Conservation (phyloP, 2,888 invertebrate species). For the Apoda limacodes region DNA sequence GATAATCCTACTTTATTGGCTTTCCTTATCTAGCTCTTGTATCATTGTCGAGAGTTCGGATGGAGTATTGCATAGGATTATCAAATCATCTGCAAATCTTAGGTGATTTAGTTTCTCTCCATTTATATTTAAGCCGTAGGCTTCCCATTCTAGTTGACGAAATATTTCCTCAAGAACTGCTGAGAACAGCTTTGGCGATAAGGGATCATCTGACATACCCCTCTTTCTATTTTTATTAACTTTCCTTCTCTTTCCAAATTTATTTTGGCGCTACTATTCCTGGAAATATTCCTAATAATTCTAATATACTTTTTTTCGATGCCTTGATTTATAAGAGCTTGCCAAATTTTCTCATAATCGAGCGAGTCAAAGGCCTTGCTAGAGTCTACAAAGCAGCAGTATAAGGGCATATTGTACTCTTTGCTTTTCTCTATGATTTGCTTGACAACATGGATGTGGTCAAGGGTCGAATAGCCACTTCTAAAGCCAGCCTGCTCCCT, state of each 20-base stretch:
- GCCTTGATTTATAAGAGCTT: constrained; percentile 10
- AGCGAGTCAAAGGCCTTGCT: constrained; percentile 16
- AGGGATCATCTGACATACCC: constrained; percentile 12
- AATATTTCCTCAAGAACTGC: too few species aligned
- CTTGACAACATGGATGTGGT: constrained; percentile 8
- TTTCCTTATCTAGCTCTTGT: too few species aligned
- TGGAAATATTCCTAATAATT: constrained; percentile 4
- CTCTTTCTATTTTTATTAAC: constrained; percentile 8
- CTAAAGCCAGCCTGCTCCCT: constrained; percentile 11
- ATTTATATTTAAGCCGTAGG: too few species aligned
- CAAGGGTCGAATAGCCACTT: constrained; percentile 5
- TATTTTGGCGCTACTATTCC: constrained; percentile 6
- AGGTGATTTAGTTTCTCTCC: too few species aligned
- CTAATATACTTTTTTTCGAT: constrained; percentile 5
- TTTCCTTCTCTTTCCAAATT: constrained; percentile 9
- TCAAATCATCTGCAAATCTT: constrained; percentile 3
- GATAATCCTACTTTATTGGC: constrained; percentile 2
- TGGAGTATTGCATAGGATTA: constrained; percentile 2
- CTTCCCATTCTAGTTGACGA: too few species aligned
- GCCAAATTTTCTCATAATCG: constrained; percentile 14
- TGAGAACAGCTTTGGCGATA: constrained; percentile 12
- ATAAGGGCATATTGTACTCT: constrained; percentile 10
- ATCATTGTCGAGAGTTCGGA: too few species aligned
- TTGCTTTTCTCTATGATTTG: constrained; percentile 11
- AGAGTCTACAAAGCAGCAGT: constrained; percentile 17